These are phyloP conservation scores for Blennius ocellaris DNA, from an alignment of 2,113 vertebrate genomes.

Conservation along the genomic window DNA sequence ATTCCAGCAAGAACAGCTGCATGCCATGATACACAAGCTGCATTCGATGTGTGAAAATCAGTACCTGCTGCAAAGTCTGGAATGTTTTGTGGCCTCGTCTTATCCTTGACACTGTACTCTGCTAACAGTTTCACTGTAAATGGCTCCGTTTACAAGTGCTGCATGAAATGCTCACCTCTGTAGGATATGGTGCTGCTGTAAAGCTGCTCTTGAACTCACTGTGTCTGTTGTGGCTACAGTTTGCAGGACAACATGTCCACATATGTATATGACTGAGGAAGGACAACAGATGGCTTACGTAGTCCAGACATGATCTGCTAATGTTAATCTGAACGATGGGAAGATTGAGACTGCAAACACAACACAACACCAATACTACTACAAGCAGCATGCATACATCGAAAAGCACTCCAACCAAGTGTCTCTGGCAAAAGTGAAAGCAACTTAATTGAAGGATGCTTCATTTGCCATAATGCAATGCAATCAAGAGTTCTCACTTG, in stretches of 20 bases:
- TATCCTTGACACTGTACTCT: slow-evolving; percentile 42
- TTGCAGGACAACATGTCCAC: slow-evolving; percentile 29
- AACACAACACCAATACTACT: slow-evolving; percentile 1
- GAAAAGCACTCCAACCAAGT: background rate
- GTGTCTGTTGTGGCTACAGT: slow-evolving; percentile 19
- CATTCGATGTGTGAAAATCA: slow-evolving; percentile 1
- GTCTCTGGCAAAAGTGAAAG: slow-evolving; percentile 4
- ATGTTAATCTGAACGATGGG: slow-evolving; percentile 28
- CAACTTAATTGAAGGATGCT: slow-evolving; percentile 16
- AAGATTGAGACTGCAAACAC: background rate
- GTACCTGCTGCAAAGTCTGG: slow-evolving; percentile 5
- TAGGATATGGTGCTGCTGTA: slow-evolving; percentile 8
- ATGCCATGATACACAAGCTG: background rate
- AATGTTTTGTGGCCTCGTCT: slow-evolving; percentile 28
- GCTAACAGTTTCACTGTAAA: slow-evolving; percentile 30
- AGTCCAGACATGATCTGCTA: slow-evolving; percentile 45
- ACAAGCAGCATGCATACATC: background rate
- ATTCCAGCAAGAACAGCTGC: slow-evolving; percentile 22
- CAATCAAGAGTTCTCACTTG: slow-evolving; percentile 28
- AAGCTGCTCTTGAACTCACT: slow-evolving; percentile 16
- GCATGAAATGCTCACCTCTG: slow-evolving; percentile 46
- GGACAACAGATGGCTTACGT: slow-evolving; percentile 52
- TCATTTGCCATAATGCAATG: slow-evolving; percentile 13
- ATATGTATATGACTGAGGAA: slow-evolving; percentile 32
- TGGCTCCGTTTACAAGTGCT: slow-evolving; percentile 48